Conservation (phyloP, 1,140 invertebrate species). For the Lethocerus indicus region DNA sequence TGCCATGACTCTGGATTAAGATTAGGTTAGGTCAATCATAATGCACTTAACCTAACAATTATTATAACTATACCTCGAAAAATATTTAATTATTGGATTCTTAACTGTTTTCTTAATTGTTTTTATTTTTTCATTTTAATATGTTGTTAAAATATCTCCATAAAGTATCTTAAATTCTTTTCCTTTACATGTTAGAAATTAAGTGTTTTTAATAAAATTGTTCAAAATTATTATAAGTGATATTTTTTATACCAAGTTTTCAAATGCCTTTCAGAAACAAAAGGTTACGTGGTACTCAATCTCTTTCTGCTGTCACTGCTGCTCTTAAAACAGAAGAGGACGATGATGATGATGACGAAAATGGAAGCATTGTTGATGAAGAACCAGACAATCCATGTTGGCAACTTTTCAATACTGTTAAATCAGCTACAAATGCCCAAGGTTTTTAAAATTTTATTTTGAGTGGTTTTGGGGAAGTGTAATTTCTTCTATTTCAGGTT, state of each 20-base stretch:
- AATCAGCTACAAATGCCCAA: conserved; percentile 44
- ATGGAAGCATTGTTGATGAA: conserved; percentile 39
- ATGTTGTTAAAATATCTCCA: not conserved
- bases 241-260: not conserved
- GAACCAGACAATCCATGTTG: conserved; percentile 57
- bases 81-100: too few species aligned
- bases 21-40: too few species aligned
- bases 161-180: too few species aligned
- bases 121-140: not conserved
- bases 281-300: conserved; percentile 26
- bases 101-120: too few species aligned
- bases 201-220: too few species aligned
- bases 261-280: conserved; percentile 24
- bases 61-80: too few species aligned
- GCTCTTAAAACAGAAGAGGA: conserved; percentile 35
- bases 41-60: too few species aligned
- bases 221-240: not conserved
- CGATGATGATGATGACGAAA: conserved; percentile 38
- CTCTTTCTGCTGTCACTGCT: conserved; percentile 36
- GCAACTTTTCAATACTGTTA: conserved; percentile 61
- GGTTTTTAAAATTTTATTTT: conserved; percentile 25
- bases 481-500: not conserved
- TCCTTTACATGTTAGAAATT: too few species aligned
- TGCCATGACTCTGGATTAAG: too few species aligned
- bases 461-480: not conserved